Conservation (phyloP, 2,797 vertebrate species). For the Sebastes dallii region DNA sequence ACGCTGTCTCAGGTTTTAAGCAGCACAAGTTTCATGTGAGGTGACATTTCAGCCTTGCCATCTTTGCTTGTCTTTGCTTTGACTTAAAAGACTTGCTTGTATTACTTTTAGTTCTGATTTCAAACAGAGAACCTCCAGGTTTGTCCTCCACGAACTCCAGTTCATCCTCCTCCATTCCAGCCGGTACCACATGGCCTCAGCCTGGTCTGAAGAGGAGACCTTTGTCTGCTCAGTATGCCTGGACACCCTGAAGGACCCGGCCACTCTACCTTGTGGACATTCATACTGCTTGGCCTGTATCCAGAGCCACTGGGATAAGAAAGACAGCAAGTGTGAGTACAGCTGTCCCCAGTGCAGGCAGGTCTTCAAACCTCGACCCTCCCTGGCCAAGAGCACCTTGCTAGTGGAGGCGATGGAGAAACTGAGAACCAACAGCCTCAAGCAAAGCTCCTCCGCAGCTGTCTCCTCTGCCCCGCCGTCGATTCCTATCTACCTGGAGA, state of each 20-base stretch:
- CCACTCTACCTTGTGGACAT: slow-evolving; percentile 85
- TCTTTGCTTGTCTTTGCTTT: neutral
- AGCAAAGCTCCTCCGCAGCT: neutral
- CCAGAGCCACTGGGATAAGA: slow-evolving; percentile 81
- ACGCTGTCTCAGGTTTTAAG: slow-evolving; percentile 43
- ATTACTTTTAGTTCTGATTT: neutral
- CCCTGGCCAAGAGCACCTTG: slow-evolving; percentile 78
- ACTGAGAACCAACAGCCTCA: slow-evolving; percentile 69
- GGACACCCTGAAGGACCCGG: slow-evolving; percentile 79
- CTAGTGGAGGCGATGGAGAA: slow-evolving; percentile 82
- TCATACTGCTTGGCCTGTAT: slow-evolving; percentile 85
- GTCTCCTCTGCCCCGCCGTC: slow-evolving; percentile 46
- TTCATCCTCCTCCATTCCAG: neutral
- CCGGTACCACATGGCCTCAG: slow-evolving; percentile 67
- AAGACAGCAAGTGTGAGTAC: slow-evolving; percentile 51
- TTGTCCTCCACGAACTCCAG: neutral
- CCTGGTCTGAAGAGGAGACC: slow-evolving; percentile 75
- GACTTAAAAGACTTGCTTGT: neutral
- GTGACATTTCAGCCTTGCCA: slow-evolving; percentile 41
- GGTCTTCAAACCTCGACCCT: slow-evolving; percentile 79
- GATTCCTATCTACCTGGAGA: slow-evolving; percentile 59
- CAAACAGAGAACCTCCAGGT: neutral
- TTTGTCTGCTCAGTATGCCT: slow-evolving; percentile 84
- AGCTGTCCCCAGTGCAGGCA: slow-evolving; percentile 84
- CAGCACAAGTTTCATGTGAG: slow-evolving; percentile 38